Percentiles rank a stretch among this genome's conserved stretches.
Evolutionary conservation across 2,888 invertebrate genomes (phyloP).

Genomic region (Calliopum simillimum): DNA sequence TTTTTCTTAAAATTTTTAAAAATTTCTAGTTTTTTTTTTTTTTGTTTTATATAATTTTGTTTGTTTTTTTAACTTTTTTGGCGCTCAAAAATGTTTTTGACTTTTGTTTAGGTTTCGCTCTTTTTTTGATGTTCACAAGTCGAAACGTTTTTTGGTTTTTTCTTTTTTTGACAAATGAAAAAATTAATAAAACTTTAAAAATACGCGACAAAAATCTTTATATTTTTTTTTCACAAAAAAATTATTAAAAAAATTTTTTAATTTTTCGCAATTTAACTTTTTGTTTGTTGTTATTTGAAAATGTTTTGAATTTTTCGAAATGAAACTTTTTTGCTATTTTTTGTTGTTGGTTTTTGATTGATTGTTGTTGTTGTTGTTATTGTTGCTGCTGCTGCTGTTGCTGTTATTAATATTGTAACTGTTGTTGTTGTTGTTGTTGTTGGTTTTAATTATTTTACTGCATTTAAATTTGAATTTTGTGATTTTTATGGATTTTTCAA

Average conservation of each 20-base stretch:
- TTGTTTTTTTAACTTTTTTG: slow-evolving; percentile 46
- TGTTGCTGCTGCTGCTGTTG: slow-evolving; percentile 28
- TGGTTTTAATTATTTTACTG: slow-evolving; percentile 30
- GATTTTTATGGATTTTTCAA: slow-evolving; percentile 37
- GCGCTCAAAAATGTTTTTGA: slow-evolving; percentile 22
- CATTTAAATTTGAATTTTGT: slow-evolving; percentile 38
- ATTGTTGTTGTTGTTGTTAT: slow-evolving; percentile 44
- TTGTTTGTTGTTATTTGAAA: slow-evolving; percentile 33
- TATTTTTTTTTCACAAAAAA: slow-evolving; percentile 40
- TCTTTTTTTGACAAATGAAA: slow-evolving; percentile 47
- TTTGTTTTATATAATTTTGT: slow-evolving; percentile 39
- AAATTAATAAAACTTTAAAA: slow-evolving; percentile 49
- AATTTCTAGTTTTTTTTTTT: slow-evolving; percentile 28
- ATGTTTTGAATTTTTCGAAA: slow-evolving; percentile 44
- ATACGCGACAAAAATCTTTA: slow-evolving; percentile 46
- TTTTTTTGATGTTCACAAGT: slow-evolving; percentile 18
- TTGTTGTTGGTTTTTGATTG: slow-evolving; percentile 38
- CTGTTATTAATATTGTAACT: slow-evolving; percentile 30
- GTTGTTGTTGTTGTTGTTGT: slow-evolving; percentile 26
- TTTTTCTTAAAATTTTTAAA: not conserved
- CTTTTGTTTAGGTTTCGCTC: slow-evolving; percentile 17
- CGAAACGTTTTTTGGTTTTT: slow-evolving; percentile 36
- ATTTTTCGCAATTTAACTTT: slow-evolving; percentile 35
- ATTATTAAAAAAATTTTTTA: slow-evolving; percentile 28
- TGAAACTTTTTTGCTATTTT: slow-evolving; percentile 60